Percentiles rank a stretch among this genome's conserved stretches.
Evolutionary conservation across 2,888 invertebrate genomes (phyloP).

Genomic region (Cremastinae sp.): DNA sequence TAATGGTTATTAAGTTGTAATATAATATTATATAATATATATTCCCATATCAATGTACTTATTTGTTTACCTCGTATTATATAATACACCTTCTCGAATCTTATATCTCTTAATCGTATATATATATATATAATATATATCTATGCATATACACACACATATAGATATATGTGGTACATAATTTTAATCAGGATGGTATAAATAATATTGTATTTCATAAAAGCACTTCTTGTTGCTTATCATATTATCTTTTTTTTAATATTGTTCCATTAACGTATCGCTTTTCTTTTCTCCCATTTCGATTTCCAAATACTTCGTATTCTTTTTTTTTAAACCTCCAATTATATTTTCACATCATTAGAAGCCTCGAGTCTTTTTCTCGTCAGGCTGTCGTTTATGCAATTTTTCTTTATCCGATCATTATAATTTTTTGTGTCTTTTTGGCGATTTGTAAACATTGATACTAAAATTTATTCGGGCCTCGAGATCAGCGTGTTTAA

Average conservation of each 20-base stretch:
- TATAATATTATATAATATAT: conserved; percentile 69
- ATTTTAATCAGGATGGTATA: conserved; percentile 76
- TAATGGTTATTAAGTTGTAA: conserved; percentile 70
- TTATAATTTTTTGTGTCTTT: conserved; percentile 47
- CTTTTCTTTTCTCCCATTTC: conserved; percentile 46
- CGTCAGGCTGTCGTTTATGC: conserved; percentile 13
- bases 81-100: conserved; percentile 71
- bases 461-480: conserved; percentile 28
- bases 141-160: conserved; percentile 44
- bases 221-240: conserved; percentile 80
- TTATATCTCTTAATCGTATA: conserved; percentile 55
- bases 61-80: conserved; percentile 74
- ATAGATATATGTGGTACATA: conserved; percentile 66
- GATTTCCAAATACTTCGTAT: conserved; percentile 38
- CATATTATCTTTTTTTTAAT: conserved; percentile 75
- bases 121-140: conserved; percentile 64
- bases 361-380: conserved; percentile 58
- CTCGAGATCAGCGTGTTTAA: neutral
- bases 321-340: conserved; percentile 34
- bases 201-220: conserved; percentile 79
- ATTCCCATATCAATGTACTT: conserved; percentile 75
- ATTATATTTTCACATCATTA: conserved; percentile 39
- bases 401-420: conserved; percentile 46
- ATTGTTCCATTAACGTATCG: conserved; percentile 66
- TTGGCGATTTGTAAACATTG: conserved; percentile 44